These are phyloP conservation scores for Geophilus truncorum DNA, from an alignment of 2,888 invertebrate genomes.

Conservation along the genomic window DNA sequence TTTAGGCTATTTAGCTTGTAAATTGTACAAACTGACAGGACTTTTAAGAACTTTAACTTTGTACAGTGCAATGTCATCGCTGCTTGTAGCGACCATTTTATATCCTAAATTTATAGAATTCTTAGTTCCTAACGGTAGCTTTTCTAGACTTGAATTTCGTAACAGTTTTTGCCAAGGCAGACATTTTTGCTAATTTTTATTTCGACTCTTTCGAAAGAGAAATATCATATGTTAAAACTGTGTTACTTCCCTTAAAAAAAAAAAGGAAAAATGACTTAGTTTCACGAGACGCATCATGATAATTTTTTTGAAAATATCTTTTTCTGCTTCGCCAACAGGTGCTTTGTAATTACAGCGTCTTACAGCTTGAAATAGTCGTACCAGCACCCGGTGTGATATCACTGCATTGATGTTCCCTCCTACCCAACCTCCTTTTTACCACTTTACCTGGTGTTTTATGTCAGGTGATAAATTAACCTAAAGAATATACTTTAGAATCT, in stretches of 20 bases:
- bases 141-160: not conserved
- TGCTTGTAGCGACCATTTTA: slow-evolving; percentile 21
- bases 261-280: too few relatives aligned
- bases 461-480: not conserved
- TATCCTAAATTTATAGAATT: slow-evolving; percentile 4
- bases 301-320: not conserved
- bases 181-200: not conserved
- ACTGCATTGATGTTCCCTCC: not conserved
- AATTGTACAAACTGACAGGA: not conserved
- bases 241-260: too few relatives aligned
- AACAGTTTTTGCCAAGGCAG: not conserved
- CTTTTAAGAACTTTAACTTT: not conserved
- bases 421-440: not conserved
- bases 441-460: slow-evolving; percentile 20
- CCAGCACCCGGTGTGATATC: slow-evolving; percentile 15
- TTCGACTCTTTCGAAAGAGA: not conserved
- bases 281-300: not conserved
- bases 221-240: not conserved
- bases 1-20: not conserved
- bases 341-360: not conserved
- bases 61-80: slow-evolving; percentile 21
- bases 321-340: not conserved
- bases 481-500: slow-evolving; percentile 13
- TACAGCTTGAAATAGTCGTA: not conserved
- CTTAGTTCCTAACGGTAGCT: not conserved